A percentile compares a stretch with the other conserved stretches of the same genome.
Conservation (phyloP, 2,888 invertebrate genomes). For the Pantelozetes paolii region DNA sequence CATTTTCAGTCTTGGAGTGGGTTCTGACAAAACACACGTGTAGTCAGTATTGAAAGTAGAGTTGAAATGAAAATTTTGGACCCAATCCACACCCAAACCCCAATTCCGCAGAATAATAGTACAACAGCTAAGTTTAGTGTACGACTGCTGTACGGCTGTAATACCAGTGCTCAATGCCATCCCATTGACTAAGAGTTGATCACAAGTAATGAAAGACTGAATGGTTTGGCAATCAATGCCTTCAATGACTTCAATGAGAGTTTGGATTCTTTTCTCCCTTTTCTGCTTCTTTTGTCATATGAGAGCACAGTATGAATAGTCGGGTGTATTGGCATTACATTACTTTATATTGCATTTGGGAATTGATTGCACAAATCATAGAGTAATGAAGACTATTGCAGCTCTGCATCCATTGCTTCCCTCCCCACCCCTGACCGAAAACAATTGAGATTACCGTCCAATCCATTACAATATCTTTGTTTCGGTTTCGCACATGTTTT, state of each 20-base stretch:
- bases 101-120: conserved; percentile 19
- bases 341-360: conserved; percentile 29
- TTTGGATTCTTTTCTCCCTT: conserved; percentile 33
- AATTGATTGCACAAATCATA: conserved; percentile 33
- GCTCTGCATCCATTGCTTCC: background rate
- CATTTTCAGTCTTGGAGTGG: conserved; percentile 4
- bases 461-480: conserved; percentile 26
- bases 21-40: conserved; percentile 38
- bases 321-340: conserved; percentile 26
- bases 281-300: conserved; percentile 35
- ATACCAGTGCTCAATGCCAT: background rate
- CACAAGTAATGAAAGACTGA: background rate
- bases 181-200: conserved; percentile 1
- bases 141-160: background rate
- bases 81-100: conserved; percentile 32
- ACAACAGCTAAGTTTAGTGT: conserved; percentile 30
- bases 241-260: background rate
- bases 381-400: background rate
- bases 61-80: conserved; percentile 31
- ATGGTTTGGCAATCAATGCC: conserved; percentile 9
- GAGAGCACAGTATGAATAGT: background rate
- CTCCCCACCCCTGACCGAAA: conserved; percentile 10
- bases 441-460: conserved; percentile 4
- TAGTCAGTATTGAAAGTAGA: conserved; percentile 3
- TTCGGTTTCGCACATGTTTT: conserved; percentile 17